phyloP scores from a whole-genome alignment of 1,140 invertebrate species.

The Trachelipus rathkii region DNA sequence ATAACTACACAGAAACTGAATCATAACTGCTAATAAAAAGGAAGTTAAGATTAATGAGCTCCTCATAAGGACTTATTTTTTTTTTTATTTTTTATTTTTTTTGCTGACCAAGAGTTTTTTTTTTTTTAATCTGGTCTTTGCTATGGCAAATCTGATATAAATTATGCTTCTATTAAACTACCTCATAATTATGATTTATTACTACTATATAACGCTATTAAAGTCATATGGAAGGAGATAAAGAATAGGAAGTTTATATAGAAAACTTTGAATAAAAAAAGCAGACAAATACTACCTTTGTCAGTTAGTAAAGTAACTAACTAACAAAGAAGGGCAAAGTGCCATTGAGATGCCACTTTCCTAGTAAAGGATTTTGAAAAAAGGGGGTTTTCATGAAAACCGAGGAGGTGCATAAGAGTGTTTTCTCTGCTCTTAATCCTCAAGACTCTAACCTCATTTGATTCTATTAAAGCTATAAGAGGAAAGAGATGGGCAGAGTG shows the following conservation, averaged over 20 bases:
- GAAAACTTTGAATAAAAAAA: conserved; percentile 14
- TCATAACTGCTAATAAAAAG: no score
- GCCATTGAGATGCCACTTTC: not conserved
- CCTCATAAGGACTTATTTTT: not conserved
- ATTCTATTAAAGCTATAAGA: no score
- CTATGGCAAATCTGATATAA: conserved; percentile 13
- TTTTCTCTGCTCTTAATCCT: not conserved
- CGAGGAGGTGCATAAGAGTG: not conserved
- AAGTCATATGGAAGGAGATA: conserved; percentile 2
- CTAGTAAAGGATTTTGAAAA: not conserved
- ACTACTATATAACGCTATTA: conserved; percentile 8
- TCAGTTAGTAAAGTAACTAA: not conserved
- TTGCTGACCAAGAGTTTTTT: not conserved
- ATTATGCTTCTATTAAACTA: conserved; percentile 5
- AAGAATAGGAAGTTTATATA: conserved; percentile 2
- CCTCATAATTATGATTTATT: conserved; percentile 11
- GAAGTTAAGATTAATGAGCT: not conserved
- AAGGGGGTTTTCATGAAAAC: not conserved
- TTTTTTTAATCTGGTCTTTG: not conserved
- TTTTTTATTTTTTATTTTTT: not conserved
- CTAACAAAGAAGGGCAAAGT: not conserved
- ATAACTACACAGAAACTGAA: no score
- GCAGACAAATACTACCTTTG: conserved; percentile 1
- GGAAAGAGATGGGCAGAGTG: no score
- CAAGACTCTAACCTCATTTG: not conserved